phyloP scores from a whole-genome alignment of 2,888 invertebrate genomes.

The Saturnia japonica region DNA sequence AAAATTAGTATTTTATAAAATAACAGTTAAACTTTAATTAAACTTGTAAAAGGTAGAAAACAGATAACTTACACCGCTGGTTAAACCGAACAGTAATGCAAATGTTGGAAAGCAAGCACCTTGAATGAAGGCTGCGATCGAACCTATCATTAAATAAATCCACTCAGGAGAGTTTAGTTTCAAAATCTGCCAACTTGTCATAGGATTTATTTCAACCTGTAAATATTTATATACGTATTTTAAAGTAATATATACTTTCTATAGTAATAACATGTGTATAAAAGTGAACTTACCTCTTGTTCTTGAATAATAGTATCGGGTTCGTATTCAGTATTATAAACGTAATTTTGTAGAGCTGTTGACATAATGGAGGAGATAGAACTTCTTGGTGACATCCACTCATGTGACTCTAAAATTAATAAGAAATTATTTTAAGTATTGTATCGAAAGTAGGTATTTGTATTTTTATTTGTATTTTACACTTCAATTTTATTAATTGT shows the following conservation, averaged over 20 bases:
- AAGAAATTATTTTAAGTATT: background rate
- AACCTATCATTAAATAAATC: conserved; percentile 82
- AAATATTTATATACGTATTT: background rate
- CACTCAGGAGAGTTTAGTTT: conserved; percentile 85
- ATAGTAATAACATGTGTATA: background rate
- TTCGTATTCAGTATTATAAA: conserved; percentile 60
- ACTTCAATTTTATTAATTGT: no score
- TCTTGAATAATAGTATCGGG: conserved; percentile 59
- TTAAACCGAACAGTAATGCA: conserved; percentile 86
- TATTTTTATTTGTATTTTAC: no score
- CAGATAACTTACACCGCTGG: conserved; percentile 77
- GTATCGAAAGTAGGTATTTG: no score
- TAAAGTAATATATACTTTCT: background rate
- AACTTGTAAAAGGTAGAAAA: background rate
- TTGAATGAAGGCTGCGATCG: conserved; percentile 83
- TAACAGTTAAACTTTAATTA: background rate
- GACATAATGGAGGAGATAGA: conserved; percentile 73
- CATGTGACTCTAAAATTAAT: conserved; percentile 58
- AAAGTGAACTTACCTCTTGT: conserved; percentile 32
- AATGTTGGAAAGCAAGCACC: conserved; percentile 86
- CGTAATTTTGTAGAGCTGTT: conserved; percentile 62
- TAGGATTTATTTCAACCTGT: conserved; percentile 54
- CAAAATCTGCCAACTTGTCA: conserved; percentile 78
- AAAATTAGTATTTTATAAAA: conserved; percentile 30
- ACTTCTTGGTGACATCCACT: conserved; percentile 74